Conservation (phyloP, 2,888 invertebrate species). For the Metalampra italica region DNA sequence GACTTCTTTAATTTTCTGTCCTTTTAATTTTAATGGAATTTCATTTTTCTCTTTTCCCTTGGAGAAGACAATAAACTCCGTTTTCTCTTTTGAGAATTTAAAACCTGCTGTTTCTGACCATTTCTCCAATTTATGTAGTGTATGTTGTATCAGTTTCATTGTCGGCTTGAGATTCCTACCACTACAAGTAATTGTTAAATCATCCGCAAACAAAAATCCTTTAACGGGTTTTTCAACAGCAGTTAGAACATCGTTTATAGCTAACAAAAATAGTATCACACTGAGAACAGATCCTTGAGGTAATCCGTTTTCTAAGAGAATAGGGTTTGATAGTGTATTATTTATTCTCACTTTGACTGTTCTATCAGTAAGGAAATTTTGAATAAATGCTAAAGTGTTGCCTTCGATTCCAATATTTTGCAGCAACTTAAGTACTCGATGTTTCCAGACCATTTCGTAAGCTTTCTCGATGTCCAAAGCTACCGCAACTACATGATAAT, state of each 20-base stretch:
- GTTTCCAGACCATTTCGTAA: constrained; percentile 18
- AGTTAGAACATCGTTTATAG: not conserved
- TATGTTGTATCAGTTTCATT: constrained; percentile 10
- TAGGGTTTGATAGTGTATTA: too few relatives aligned
- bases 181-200: constrained; percentile 9
- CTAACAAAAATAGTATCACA: too few relatives aligned
- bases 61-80: constrained; percentile 12
- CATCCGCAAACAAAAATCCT: constrained; percentile 12
- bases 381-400: too few relatives aligned
- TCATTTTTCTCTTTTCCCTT: constrained; percentile 6
- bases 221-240: constrained; percentile 8
- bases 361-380: too few relatives aligned
- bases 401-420: too few relatives aligned
- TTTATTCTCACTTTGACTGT: too few relatives aligned
- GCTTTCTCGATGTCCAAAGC: constrained; percentile 16
- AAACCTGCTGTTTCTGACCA: constrained; percentile 10
- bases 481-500: constrained; percentile 9
- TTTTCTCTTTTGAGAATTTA: constrained; percentile 13
- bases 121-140: constrained; percentile 9
- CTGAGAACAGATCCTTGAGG: too few relatives aligned
- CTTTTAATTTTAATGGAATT: constrained; percentile 6
- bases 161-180: not conserved
- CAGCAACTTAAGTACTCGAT: constrained; percentile 8
- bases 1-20: constrained; percentile 12
- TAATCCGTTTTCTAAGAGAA: too few relatives aligned